Conservation (phyloP, 1,140 invertebrate species). For the Achroia grisella region DNA sequence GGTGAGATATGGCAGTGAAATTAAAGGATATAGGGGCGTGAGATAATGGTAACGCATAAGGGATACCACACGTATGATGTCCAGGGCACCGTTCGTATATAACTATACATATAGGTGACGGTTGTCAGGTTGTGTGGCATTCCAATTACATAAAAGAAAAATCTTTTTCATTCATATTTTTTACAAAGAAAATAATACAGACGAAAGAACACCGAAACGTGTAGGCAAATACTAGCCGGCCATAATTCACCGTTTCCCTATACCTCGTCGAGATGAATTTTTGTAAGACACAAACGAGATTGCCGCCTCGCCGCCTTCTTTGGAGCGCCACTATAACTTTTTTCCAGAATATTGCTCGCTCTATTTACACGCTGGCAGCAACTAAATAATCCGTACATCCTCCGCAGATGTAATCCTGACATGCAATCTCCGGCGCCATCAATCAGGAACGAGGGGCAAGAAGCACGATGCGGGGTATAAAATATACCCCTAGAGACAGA, state of each 20-base stretch:
- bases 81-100: too few species aligned
- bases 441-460: conserved; percentile 32
- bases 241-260: conserved; percentile 1
- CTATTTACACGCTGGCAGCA: conserved; percentile 41
- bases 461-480: too few species aligned
- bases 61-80: too few species aligned
- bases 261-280: conserved; percentile 10
- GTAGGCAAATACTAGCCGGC: not conserved
- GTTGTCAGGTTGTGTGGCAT: not conserved
- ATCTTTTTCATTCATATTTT: not conserved
- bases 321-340: conserved; percentile 2
- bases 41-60: too few species aligned
- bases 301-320: not conserved
- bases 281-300: conserved; percentile 19
- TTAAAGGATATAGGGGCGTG: too few species aligned
- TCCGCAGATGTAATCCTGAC: conserved; percentile 64
- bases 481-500: not conserved
- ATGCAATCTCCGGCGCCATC: conserved; percentile 65
- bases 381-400: conserved; percentile 65
- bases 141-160: not conserved
- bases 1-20: too few species aligned
- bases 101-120: not conserved
- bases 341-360: conserved; percentile 34
- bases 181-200: too few species aligned
- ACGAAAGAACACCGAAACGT: not conserved